These are phyloP conservation scores for Zaprionus ornatus DNA, from an alignment of 1,140 invertebrate species.

Conservation along the genomic window DNA sequence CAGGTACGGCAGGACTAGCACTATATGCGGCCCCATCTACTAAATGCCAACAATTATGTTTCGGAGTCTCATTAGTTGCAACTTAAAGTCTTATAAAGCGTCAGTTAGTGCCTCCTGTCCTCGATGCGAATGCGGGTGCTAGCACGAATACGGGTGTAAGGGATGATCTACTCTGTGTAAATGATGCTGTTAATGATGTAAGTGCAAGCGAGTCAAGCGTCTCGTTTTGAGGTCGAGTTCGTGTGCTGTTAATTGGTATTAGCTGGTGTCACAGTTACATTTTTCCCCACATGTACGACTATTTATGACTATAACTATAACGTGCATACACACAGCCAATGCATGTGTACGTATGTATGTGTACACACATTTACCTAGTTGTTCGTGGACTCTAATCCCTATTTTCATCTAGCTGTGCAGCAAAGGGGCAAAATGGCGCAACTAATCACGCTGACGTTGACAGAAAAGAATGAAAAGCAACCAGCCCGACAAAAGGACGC, in stretches of 20 bases:
- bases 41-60: constrained; percentile 82
- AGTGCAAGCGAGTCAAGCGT: constrained; percentile 56
- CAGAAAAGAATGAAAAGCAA: constrained; percentile 54
- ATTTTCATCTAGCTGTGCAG: constrained; percentile 29
- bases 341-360: neutral
- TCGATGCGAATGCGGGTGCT: neutral
- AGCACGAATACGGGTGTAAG: neutral
- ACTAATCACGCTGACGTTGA: constrained; percentile 74
- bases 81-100: constrained; percentile 74
- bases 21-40: constrained; percentile 39
- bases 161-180: constrained; percentile 59
- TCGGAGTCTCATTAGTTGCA: constrained; percentile 80
- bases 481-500: neutral
- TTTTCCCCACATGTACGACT: neutral
- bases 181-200: constrained; percentile 81
- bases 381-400: constrained; percentile 27
- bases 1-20: constrained; percentile 45
- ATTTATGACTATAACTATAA: constrained; percentile 4
- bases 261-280: constrained; percentile 33
- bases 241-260: constrained; percentile 70
- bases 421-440: constrained; percentile 48
- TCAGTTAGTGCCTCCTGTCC: constrained; percentile 16
- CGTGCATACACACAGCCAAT: neutral
- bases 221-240: constrained; percentile 70
- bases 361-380: constrained; percentile 15